phyloP scores from a whole-genome alignment of 2,113 vertebrate genomes.

The Oostethus manadensis region DNA sequence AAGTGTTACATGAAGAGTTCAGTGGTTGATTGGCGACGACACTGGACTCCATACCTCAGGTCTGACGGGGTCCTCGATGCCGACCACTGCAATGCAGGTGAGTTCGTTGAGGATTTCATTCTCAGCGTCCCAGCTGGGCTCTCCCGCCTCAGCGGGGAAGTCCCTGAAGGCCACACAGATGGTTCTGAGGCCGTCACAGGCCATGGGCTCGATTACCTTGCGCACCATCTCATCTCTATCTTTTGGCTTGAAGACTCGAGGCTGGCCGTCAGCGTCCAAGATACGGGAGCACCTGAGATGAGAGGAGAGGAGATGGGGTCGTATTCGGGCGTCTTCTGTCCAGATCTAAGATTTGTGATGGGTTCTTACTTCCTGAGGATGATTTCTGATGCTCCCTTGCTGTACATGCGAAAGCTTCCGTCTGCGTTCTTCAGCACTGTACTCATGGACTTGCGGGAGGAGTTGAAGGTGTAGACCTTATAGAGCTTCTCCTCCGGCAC shows the following conservation, averaged over 20 bases:
- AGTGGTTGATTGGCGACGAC: not conserved
- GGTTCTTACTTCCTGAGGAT: slow-evolving; percentile 86
- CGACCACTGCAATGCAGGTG: slow-evolving; percentile 87
- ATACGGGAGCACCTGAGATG: slow-evolving; percentile 82
- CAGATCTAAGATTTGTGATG: not conserved
- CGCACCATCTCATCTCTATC: slow-evolving; percentile 91
- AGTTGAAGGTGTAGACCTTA: slow-evolving; percentile 99
- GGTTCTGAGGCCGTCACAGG: slow-evolving; percentile 87
- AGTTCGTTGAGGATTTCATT: slow-evolving; percentile 83
- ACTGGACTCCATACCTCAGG: slow-evolving; percentile 77
- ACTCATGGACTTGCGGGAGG: slow-evolving; percentile 95
- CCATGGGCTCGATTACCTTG: slow-evolving; percentile 95
- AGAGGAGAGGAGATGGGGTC: not conserved
- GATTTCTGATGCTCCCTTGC: slow-evolving; percentile 97
- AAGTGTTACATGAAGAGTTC: not conserved
- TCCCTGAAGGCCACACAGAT: slow-evolving; percentile 92
- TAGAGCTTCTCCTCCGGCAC: slow-evolving; percentile 91
- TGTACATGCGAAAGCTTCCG: slow-evolving; percentile 91
- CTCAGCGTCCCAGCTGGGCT: slow-evolving; percentile 88
- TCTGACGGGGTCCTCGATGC: slow-evolving; percentile 95
- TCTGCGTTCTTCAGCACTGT: slow-evolving; percentile 80
- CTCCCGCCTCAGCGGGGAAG: slow-evolving; percentile 68
- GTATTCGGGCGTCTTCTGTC: no score
- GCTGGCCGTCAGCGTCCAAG: slow-evolving; percentile 78
- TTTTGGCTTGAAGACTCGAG: slow-evolving; percentile 78